These are phyloP conservation scores for Agapornis canus DNA, from an alignment of 2,797 vertebrate genomes.

Conservation along the genomic window DNA sequence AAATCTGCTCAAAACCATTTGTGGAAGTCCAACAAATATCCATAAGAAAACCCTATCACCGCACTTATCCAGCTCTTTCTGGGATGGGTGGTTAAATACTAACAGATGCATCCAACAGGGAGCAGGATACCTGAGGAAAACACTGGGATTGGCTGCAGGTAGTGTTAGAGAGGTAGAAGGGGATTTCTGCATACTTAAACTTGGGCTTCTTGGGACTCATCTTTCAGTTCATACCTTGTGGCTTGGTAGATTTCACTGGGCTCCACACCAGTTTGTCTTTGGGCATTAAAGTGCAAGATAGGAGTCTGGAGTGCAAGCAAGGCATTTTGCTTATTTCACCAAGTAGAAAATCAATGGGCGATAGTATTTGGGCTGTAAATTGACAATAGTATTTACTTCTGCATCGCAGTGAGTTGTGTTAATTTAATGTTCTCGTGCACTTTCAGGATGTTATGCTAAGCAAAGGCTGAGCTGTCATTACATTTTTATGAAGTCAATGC, in stretches of 20 bases:
- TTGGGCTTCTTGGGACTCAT: background rate
- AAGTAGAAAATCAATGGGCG: constrained; percentile 15
- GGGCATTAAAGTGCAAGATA: background rate
- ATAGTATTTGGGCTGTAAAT: background rate
- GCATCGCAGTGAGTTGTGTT: background rate
- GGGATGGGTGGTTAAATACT: background rate
- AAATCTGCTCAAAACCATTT: background rate
- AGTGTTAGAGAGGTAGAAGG: background rate
- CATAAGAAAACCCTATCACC: accelerated
- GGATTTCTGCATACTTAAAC: background rate
- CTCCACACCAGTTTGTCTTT: background rate
- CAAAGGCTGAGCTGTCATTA: constrained; percentile 59
- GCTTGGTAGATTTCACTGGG: background rate
- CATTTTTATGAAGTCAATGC: constrained; percentile 59
- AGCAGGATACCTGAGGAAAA: background rate
- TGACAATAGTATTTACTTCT: background rate
- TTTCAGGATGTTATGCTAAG: constrained; percentile 43
- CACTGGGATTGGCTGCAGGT: background rate
- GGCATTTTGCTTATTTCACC: background rate
- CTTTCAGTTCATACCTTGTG: background rate
- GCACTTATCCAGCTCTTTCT: background rate
- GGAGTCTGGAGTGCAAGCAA: background rate
- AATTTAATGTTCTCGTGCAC: constrained; percentile 4
- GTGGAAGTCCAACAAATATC: background rate
- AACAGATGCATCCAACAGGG: accelerated